phyloP scores from a whole-genome alignment of 2,113 vertebrate genomes.

The Poecilia latipinna region DNA sequence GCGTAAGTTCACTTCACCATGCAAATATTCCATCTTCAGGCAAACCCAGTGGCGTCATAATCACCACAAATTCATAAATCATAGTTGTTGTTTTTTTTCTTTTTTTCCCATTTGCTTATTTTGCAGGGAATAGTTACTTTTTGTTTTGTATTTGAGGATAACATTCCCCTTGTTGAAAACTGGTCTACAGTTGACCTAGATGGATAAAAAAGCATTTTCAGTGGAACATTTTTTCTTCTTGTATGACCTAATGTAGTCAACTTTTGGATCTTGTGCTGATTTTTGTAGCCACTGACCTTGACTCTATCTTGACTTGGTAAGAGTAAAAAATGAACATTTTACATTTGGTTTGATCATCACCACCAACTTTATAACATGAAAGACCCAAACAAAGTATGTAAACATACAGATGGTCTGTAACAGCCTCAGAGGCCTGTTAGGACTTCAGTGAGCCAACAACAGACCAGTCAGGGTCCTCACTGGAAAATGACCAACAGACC shows the following conservation, averaged over 20 bases:
- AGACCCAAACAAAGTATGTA: background rate
- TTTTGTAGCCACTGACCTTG: background rate
- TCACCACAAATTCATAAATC: background rate
- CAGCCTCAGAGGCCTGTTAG: too few relatives aligned
- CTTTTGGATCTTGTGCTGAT: too few relatives aligned
- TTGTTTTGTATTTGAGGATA: background rate
- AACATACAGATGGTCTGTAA: too few relatives aligned
- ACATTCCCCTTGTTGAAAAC: slow-evolving; percentile 3
- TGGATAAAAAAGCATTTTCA: background rate
- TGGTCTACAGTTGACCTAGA: background rate
- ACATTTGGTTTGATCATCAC: background rate
- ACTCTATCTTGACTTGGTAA: background rate
- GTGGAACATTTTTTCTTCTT: background rate
- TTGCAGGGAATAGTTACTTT: too few relatives aligned
- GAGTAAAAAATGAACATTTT: background rate
- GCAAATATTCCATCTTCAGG: background rate
- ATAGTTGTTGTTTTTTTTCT: too few relatives aligned
- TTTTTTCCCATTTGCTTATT: too few relatives aligned
- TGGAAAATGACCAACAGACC: too few relatives aligned
- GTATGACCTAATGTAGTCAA: too few relatives aligned
- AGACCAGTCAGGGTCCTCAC: too few relatives aligned
- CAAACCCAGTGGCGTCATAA: background rate
- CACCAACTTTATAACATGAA: background rate
- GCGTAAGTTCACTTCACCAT: background rate
- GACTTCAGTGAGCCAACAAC: too few relatives aligned